A percentile compares a stretch with the other conserved stretches of the same genome.
These are phyloP conservation scores for Drosophila quasianomalipes DNA, from an alignment of 2,888 invertebrate species.

Conservation along the genomic window DNA sequence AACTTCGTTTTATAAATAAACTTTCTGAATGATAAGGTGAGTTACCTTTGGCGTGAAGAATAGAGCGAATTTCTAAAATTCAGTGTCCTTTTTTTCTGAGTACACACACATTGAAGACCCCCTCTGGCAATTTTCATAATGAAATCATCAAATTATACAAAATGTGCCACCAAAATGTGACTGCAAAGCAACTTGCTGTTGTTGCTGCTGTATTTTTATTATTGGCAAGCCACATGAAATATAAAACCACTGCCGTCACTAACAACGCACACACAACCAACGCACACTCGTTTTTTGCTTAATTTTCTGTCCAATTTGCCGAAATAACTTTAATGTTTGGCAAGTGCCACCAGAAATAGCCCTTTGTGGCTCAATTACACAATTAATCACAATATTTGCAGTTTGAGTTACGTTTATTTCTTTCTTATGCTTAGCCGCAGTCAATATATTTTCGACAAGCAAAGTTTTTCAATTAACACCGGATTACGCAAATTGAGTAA, in stretches of 20 bases:
- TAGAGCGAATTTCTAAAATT: background rate
- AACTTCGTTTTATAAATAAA: background rate
- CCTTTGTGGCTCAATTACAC: constrained; percentile 51
- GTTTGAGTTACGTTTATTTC: constrained; percentile 39
- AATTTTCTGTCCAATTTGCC: constrained; percentile 34
- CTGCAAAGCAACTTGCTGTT: constrained; percentile 54
- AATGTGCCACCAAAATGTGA: constrained; percentile 69
- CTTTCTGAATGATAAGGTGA: background rate
- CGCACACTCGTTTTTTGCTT: background rate
- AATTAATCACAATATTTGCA: constrained; percentile 69
- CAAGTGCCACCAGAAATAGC: constrained; percentile 12
- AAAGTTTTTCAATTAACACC: constrained; percentile 77
- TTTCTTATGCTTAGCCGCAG: constrained; percentile 15
- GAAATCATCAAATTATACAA: constrained; percentile 78
- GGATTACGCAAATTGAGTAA: constrained; percentile 74
- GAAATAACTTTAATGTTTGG: constrained; percentile 48
- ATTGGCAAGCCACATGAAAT: constrained; percentile 56
- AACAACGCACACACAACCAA: constrained; percentile 10
- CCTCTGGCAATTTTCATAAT: constrained; percentile 67
- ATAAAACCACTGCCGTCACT: constrained; percentile 61
- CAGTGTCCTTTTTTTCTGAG: background rate
- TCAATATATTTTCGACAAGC: constrained; percentile 51
- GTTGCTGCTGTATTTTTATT: constrained; percentile 26
- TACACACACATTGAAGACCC: constrained; percentile 1
- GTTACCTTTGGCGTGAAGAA: background rate